Evolutionary conservation across 2,888 invertebrate genomes (phyloP).

Genomic region (Drosophila tripunctata): DNA sequence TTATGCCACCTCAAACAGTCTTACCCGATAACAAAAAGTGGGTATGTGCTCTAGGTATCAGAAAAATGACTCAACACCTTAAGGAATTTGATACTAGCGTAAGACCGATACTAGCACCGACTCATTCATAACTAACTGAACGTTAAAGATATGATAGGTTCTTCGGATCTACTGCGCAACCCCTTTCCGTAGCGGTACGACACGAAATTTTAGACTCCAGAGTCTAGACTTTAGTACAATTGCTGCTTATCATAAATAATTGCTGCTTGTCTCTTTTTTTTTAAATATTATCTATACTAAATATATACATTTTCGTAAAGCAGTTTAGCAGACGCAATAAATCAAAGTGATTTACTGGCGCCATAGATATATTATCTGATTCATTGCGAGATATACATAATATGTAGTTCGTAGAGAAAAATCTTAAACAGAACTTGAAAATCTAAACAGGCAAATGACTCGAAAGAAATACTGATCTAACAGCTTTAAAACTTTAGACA

Average conservation of each 20-base stretch:
- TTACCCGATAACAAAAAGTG: conserved; percentile 23
- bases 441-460: not conserved
- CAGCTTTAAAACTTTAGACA: too few relatives aligned
- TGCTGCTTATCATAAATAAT: conserved; percentile 23
- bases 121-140: conserved; percentile 39
- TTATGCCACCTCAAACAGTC: not conserved
- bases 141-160: conserved; percentile 17
- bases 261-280: not conserved
- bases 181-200: not conserved
- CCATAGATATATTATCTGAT: conserved; percentile 20
- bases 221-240: conserved; percentile 6
- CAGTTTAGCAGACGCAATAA: conserved; percentile 13
- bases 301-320: too few relatives aligned
- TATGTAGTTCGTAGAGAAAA: not conserved
- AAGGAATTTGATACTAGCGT: too few relatives aligned
- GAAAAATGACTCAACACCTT: conserved; percentile 26
- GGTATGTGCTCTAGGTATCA: not conserved
- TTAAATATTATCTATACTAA: too few relatives aligned
- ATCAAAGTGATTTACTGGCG: conserved; percentile 23
- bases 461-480: not conserved
- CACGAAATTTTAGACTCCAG: not conserved
- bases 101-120: not conserved
- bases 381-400: not conserved
- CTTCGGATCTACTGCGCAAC: not conserved
- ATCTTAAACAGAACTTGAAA: not conserved